Evolutionary conservation across 2,113 vertebrate genomes (phyloP), one percentile per base, ranked within the genome.

Genomic region (Alligator sinensis): DNA sequence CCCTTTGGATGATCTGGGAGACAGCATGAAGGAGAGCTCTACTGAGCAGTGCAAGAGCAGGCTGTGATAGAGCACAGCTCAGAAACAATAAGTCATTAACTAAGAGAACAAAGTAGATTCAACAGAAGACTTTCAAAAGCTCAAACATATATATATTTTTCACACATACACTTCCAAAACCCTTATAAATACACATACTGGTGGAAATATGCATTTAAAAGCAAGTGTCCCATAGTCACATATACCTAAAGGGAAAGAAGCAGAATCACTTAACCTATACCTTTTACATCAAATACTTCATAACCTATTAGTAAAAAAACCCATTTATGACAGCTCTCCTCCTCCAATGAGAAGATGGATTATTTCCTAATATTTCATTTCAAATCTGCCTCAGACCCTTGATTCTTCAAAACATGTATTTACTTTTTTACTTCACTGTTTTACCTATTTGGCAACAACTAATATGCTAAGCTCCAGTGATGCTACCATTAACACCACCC

Each of bases 391-490:
- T 84, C 13, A 61, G 30, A 77, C 4, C 13, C 11, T n/a, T 14
- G 0, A 1, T 61, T 59, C 84, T 34, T 91, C 11, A 15, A 12
- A 72, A 64, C 8, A 55, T 87, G 81, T 57, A 70, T 14, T 84
- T 0, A 3, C 28, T 92, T 24, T 82, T 28, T 64, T 59, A 57
- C 59, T 38, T 14, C 25, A 74, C 60, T 80, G 54, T 47, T 47
- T 47, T 47, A 47, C 47, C 47, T 30, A 57, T 68, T n/a, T 84
- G 88, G 86, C 77, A 68, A 59, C 38, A 74, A 30, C 64, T 77
- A 25, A 80, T 81, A 55, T 0, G 0, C 80, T 30, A 38, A 2
- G 1, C 55, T 81, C 59, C 34, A 78, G 28, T 0, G 0, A 93
- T 55, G 47, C 72, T 90, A 55, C 61, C 80, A 89, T 34, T 21